These are phyloP conservation scores for Enchytraeus crypticus DNA, from an alignment of 2,888 invertebrate genomes.

Conservation along the genomic window DNA sequence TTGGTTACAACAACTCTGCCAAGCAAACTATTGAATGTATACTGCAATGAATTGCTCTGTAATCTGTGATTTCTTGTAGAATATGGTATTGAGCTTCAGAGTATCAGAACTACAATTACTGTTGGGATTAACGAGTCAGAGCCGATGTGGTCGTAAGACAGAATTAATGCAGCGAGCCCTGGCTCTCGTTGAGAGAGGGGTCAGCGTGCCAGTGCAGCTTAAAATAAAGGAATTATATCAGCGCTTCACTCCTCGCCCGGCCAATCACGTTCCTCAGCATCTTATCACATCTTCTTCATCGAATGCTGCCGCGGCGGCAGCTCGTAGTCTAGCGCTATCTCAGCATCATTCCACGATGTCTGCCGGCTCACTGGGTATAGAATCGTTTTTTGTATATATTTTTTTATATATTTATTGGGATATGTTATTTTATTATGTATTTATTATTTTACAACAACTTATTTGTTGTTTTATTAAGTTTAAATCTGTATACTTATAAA, in stretches of 20 bases:
- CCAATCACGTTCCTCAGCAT: neutral
- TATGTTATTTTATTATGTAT: too few species aligned
- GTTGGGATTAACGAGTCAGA: conserved; percentile 68
- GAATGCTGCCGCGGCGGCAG: neutral
- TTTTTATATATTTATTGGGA: too few species aligned
- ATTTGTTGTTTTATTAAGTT: too few species aligned
- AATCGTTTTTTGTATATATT: neutral
- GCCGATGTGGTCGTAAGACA: conserved; percentile 69
- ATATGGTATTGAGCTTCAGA: conserved; percentile 63
- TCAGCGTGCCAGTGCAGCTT: conserved; percentile 13
- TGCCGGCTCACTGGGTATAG: neutral
- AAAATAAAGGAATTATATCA: conserved; percentile 17
- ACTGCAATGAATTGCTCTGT: too few species aligned
- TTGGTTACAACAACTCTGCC: too few species aligned
- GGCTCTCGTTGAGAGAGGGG: conserved; percentile 52
- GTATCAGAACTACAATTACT: conserved; percentile 76
- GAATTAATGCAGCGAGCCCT: conserved; percentile 68
- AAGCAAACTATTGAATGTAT: too few species aligned
- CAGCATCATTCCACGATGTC: neutral
- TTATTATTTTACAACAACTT: too few species aligned
- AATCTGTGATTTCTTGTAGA: too few species aligned
- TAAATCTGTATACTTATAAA: too few species aligned
- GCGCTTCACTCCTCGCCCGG: conserved; percentile 5
- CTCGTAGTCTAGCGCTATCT: neutral
- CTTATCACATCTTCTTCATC: neutral